A percentile compares a stretch with the other conserved stretches of the same genome.
phyloP scores from a whole-genome alignment of 1,140 invertebrate species.

The Zaprionus capensis region DNA sequence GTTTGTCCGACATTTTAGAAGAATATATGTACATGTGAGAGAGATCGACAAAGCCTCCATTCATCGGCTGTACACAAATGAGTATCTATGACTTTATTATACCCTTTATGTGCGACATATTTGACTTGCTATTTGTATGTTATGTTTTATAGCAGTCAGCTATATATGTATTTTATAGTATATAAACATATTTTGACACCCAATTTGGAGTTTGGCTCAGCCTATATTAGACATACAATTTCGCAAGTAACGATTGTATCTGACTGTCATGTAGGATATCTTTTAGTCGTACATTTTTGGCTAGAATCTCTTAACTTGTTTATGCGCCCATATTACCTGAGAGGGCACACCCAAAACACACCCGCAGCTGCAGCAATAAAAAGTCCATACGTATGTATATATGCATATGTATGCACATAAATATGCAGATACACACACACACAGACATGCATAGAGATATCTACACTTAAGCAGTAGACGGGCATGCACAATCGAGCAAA shows the following conservation, averaged over 20 bases:
- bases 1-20: background rate
- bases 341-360: constrained; percentile 75
- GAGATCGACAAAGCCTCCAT: background rate
- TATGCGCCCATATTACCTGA: constrained; percentile 61
- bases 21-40: background rate
- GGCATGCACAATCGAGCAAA: constrained; percentile 20
- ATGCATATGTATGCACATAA: constrained; percentile 41
- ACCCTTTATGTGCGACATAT: background rate
- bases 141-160: background rate
- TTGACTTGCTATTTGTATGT: background rate
- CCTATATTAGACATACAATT: background rate
- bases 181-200: background rate
- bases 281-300: constrained; percentile 12
- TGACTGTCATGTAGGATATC: constrained; percentile 13
- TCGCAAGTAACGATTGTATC: background rate
- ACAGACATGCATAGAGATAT: constrained; percentile 10
- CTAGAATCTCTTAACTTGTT: constrained; percentile 41
- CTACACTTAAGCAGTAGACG: constrained; percentile 23
- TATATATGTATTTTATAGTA: background rate
- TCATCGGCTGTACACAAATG: background rate
- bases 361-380: constrained; percentile 77
- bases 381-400: constrained; percentile 58
- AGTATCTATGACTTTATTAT: background rate
- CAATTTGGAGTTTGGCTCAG: background rate
- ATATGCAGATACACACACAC: constrained; percentile 39